Conservation (phyloP, 1,140 invertebrate genomes). For the Polypedilum pembai region DNA sequence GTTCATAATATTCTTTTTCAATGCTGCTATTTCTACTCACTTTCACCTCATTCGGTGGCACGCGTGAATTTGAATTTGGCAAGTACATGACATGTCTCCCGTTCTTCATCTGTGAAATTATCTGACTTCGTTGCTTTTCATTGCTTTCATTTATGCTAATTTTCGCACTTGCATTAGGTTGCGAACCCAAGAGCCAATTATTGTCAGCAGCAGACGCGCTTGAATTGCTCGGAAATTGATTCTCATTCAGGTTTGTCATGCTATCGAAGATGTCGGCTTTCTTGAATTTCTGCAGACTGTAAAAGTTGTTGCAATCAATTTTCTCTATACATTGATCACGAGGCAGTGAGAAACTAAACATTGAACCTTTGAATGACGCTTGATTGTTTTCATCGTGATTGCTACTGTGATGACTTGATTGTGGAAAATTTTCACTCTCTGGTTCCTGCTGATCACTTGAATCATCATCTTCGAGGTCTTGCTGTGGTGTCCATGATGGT, state of each 20-base stretch:
- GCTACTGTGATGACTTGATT: conserved; percentile 29
- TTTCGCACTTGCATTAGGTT: conserved; percentile 62
- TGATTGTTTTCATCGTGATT: background rate
- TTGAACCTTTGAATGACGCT: conserved; percentile 47
- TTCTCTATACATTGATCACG: conserved; percentile 47
- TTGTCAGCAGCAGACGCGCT: conserved; percentile 44
- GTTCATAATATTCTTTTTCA: background rate
- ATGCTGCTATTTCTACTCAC: background rate
- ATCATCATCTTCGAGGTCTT: conserved; percentile 54
- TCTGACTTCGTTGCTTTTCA: background rate
- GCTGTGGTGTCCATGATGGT: conserved; percentile 68
- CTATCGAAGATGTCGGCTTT: conserved; percentile 54
- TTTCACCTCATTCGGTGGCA: background rate
- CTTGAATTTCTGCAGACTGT: conserved; percentile 58
- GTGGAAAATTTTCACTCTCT: conserved; percentile 35
- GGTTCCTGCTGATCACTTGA: conserved; percentile 52
- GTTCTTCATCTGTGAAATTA: conserved; percentile 44
- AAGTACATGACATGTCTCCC: conserved; percentile 72
- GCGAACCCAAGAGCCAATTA: conserved; percentile 72
- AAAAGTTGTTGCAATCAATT: conserved; percentile 42
- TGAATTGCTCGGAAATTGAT: background rate
- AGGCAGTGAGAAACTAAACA: conserved; percentile 65
- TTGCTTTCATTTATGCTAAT: background rate
- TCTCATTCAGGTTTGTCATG: conserved; percentile 46
- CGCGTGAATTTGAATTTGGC: conserved; percentile 42